Evolutionary conservation across 2,888 invertebrate species (phyloP).

Genomic region (Abrostola triplasia): DNA sequence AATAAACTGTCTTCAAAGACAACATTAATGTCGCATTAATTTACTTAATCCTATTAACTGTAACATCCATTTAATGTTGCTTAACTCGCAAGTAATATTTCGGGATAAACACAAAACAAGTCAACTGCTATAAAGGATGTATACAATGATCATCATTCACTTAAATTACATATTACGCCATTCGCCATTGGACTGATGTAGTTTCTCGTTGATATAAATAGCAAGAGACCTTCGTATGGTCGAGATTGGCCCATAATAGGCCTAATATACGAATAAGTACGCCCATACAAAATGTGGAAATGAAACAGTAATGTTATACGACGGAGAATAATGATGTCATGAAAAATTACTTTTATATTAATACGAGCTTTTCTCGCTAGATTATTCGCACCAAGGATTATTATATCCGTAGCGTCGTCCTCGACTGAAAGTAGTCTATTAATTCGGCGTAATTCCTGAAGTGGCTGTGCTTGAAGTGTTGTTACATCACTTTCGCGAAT

Average conservation of each 20-base stretch:
- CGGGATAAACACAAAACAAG: slow-evolving; percentile 41
- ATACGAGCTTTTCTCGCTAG: slow-evolving; percentile 17
- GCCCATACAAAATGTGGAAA: slow-evolving; percentile 33
- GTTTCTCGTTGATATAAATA: slow-evolving; percentile 43
- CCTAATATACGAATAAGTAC: slow-evolving; percentile 44
- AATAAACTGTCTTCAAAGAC: slow-evolving; percentile 49
- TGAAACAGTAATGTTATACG: slow-evolving; percentile 14
- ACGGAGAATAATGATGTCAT: slow-evolving; percentile 31
- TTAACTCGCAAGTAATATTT: slow-evolving; percentile 54
- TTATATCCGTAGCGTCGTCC: slow-evolving; percentile 6
- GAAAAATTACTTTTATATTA: slow-evolving; percentile 48
- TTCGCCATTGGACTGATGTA: slow-evolving; percentile 47
- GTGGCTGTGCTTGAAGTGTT: background rate
- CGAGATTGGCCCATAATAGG: slow-evolving; percentile 29
- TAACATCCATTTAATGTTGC: slow-evolving; percentile 51
- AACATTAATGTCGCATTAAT: slow-evolving; percentile 53
- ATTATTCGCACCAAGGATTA: slow-evolving; percentile 22
- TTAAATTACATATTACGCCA: slow-evolving; percentile 64
- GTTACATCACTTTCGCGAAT: background rate
- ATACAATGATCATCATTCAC: slow-evolving; percentile 71
- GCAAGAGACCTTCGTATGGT: slow-evolving; percentile 26
- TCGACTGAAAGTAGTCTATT: background rate
- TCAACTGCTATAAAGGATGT: slow-evolving; percentile 62
- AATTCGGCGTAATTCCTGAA: background rate
- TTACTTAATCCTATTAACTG: slow-evolving; percentile 50